Evolutionary conservation across 2,113 vertebrate genomes (phyloP).

Genomic region (Dipodomys merriami): DNA sequence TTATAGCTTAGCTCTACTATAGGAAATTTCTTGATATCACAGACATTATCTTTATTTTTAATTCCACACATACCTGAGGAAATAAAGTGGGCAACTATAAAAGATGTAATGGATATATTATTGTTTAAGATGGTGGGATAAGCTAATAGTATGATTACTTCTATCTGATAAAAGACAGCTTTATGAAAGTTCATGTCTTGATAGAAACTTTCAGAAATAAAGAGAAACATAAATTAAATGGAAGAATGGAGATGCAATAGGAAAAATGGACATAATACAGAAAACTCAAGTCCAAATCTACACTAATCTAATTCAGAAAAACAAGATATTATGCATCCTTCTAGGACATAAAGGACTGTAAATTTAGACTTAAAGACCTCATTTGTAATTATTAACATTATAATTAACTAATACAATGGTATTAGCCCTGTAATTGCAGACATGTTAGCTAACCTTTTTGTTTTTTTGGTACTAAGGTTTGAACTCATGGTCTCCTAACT

Average conservation of each 20-base stretch:
- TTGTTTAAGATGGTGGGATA: not conserved
- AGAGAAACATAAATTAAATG: not conserved
- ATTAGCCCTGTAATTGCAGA: not conserved
- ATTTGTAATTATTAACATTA: not conserved
- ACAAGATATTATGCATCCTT: not conserved
- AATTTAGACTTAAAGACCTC: not conserved
- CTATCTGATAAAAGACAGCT: not conserved
- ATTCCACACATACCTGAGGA: not conserved
- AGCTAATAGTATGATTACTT: not conserved
- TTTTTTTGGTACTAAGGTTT: no score
- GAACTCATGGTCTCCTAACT: no score
- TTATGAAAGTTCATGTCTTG: conserved; percentile 18
- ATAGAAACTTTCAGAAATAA: not conserved
- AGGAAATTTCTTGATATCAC: not conserved
- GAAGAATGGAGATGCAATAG: not conserved
- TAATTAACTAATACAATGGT: no score
- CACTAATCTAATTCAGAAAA: not conserved
- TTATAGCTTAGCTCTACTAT: not conserved
- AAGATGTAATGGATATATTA: not conserved
- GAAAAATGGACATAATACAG: not conserved
- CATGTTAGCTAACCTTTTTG: not conserved
- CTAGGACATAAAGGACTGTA: not conserved
- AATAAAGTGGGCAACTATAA: not conserved
- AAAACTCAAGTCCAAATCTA: not conserved
- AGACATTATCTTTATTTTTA: not conserved